Conservation (phyloP, 2,888 invertebrate species). For the Camptogramma bilineatum region DNA sequence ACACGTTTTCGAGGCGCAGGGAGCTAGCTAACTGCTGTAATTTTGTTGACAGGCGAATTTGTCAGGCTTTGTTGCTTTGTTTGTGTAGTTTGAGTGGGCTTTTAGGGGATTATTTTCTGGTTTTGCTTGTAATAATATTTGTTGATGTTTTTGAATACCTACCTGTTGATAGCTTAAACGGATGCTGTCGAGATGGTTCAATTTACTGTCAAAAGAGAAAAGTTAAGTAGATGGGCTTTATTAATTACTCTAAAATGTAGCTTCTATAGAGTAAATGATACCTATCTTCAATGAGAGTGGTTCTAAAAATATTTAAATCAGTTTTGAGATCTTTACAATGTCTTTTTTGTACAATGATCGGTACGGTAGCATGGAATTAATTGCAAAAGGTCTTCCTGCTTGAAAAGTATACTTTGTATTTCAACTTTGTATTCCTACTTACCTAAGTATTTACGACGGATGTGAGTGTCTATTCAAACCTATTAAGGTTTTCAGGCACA, state of each 20-base stretch:
- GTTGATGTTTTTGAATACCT: slow-evolving; percentile 12
- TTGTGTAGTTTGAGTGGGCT: slow-evolving; percentile 32
- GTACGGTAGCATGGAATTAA: no score
- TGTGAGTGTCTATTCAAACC: no score
- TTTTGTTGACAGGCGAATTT: slow-evolving; percentile 38
- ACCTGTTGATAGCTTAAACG: slow-evolving; percentile 23
- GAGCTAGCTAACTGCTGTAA: slow-evolving; percentile 31
- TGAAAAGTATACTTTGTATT: no score
- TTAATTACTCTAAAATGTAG: background rate
- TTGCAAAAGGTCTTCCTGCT: no score
- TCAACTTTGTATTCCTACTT: no score
- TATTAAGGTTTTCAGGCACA: no score
- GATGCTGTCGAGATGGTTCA: background rate
- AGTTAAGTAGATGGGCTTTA: background rate
- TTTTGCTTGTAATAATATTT: slow-evolving; percentile 23
- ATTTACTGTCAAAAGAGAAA: background rate
- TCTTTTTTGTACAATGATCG: no score
- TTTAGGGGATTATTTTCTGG: slow-evolving; percentile 22
- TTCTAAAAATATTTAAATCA: no score
- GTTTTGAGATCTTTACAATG: no score
- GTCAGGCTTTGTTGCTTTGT: slow-evolving; percentile 32
- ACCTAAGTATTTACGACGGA: no score
- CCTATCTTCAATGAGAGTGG: no score
- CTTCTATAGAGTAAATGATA: background rate
- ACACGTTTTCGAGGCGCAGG: slow-evolving; percentile 26